Percentiles rank a stretch among this genome's conserved stretches.
Conservation (phyloP, 2,797 vertebrate species). For the Muscicapa striata region DNA sequence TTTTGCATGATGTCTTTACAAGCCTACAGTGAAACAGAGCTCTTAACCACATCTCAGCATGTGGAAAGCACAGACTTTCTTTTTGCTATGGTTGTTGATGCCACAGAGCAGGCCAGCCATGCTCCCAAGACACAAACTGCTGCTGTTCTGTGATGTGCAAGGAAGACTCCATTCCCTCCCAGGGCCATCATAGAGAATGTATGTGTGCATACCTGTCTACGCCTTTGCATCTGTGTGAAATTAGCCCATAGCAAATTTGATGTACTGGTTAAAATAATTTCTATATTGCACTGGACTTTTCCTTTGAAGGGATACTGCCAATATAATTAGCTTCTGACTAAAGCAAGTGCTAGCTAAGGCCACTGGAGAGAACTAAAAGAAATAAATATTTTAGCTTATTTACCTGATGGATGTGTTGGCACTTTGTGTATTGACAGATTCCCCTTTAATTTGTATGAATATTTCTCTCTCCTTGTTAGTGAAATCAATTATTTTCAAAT, state of each 20-base stretch:
- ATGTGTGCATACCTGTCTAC: not conserved
- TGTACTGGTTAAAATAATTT: not conserved
- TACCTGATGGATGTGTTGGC: not conserved
- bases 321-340: not conserved
- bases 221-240: not conserved
- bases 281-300: not conserved
- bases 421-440: conserved; percentile 6
- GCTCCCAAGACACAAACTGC: not conserved
- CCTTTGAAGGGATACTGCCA: not conserved
- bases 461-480: not conserved
- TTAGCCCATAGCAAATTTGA: not conserved
- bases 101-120: not conserved
- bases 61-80: not conserved
- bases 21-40: not conserved
- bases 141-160: not conserved
- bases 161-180: not conserved
- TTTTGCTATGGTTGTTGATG: not conserved
- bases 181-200: not conserved
- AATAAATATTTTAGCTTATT: not conserved
- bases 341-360: not conserved
- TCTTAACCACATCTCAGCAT: not conserved
- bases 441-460: not conserved
- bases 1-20: not conserved
- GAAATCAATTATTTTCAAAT: not conserved
- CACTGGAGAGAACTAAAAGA: not conserved